A percentile compares a stretch with the other conserved stretches of the same genome.
phyloP scores from a whole-genome alignment of 2,888 invertebrate genomes.

The Neria commutata region DNA sequence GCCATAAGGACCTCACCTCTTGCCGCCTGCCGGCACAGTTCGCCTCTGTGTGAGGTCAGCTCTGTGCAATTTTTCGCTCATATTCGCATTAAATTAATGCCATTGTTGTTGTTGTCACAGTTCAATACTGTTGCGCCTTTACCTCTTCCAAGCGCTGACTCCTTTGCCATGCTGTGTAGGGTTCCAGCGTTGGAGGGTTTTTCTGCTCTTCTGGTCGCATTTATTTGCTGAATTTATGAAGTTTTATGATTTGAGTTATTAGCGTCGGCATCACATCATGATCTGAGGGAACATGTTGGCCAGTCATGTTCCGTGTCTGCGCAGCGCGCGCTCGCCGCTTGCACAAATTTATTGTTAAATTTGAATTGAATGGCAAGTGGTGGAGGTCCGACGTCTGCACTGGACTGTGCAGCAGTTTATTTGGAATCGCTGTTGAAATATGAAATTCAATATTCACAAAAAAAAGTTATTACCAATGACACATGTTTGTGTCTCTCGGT shows the following conservation, averaged over 20 bases:
- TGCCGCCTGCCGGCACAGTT: too few relatives aligned
- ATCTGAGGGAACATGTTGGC: slow-evolving; percentile 1
- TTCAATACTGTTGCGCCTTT: background rate
- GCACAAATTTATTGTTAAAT: background rate
- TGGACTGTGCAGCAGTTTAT: background rate
- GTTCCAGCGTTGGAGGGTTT: too few relatives aligned
- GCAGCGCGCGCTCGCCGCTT: too few relatives aligned
- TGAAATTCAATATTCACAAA: background rate
- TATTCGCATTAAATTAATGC: slow-evolving; percentile 27
- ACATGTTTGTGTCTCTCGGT: too few relatives aligned
- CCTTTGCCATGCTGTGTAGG: too few relatives aligned
- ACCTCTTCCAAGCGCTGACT: too few relatives aligned
- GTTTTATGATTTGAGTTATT: slow-evolving; percentile 16
- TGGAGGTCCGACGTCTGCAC: background rate
- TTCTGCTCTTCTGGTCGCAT: background rate
- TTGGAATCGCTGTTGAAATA: background rate
- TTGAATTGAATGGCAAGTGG: background rate
- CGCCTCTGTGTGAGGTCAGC: slow-evolving; percentile 33
- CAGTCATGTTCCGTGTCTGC: slow-evolving; percentile 5
- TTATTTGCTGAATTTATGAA: slow-evolving; percentile 7
- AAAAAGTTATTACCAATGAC: background rate
- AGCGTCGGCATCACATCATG: slow-evolving; percentile 13
- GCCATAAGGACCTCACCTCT: too few relatives aligned
- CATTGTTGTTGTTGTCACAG: slow-evolving; percentile 15
- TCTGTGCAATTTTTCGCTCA: slow-evolving; percentile 14